Base-by-base conservation (phyloP, 2,888 invertebrate genomes). In the Callimorpha dominula region DNA sequence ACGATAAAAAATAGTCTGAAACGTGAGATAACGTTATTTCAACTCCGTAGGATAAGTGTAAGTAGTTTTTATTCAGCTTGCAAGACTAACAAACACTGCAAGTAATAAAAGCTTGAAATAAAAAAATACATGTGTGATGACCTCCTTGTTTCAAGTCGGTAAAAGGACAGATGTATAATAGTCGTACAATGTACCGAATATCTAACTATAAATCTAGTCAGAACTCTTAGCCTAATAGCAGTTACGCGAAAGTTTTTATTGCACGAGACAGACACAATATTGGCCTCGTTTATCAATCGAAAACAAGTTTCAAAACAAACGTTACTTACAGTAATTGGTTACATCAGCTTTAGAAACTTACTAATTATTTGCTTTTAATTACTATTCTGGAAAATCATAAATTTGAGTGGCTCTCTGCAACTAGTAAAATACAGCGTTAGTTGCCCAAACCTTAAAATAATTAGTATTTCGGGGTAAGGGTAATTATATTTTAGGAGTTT, bases 281-380 rank as follows among this genome's bases (percentile, higher is more conserved):
- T 72, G 68, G 17, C 68, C 62, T 78, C 73, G n/a, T 76, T 84
- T 78, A 78, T 76, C 78, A 78, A 72, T 77, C 74, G 57, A 68
- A 17, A 77, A 75, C 75, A 80, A 80, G 68, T 78, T 20, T 43
- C 68, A 77, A 80, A 60, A 82, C 75, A 76, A 80, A 74, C 75
- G 76, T 67, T 76, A 81, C 81, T 84, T 78, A 76, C 73, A 73
- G 57, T 82, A 78, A 81, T 77, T 80, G 75, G 77, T 70, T 67
- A 74, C 71, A 70, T 65, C 70, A 76, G 31, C 42, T 68, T 79
- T 78, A 72, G 72, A 76, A 68, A 67, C 5, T 49, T 71, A 73
- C 54, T 70, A 75, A 73, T 82, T 73, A 78, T 78, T 76, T 78
- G 50, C 68, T 78, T 43, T 66, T 75, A 78, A 78, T 79, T 81